phyloP scores from a whole-genome alignment of 2,888 invertebrate species.

The Apantesis nais region DNA sequence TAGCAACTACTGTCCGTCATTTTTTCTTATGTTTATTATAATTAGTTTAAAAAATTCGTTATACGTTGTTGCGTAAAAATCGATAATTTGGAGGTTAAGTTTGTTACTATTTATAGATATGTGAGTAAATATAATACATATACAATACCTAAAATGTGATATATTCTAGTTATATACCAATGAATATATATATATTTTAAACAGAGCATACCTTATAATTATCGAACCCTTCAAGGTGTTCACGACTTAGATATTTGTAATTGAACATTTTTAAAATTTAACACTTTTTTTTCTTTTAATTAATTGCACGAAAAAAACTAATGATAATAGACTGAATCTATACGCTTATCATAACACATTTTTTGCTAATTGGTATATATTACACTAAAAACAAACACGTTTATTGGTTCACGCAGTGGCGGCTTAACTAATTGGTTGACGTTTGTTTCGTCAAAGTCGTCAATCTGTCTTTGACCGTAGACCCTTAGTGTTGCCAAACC shows the following conservation, averaged over 20 bases:
- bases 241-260: conserved; percentile 91
- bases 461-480: conserved; percentile 2
- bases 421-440: conserved; percentile 14
- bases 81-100: conserved; percentile 61
- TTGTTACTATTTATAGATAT: conserved; percentile 14
- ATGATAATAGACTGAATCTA: conserved; percentile 16
- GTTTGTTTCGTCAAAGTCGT: conserved; percentile 11
- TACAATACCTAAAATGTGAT: not conserved
- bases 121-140: not conserved
- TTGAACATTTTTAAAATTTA: conserved; percentile 82
- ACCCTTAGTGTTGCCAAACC: not conserved
- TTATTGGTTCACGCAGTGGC: conserved; percentile 15
- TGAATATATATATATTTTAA: not conserved
- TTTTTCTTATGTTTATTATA: not conserved
- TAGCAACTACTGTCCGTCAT: not conserved
- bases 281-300: conserved; percentile 30
- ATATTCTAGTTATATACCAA: not conserved
- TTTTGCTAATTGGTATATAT: conserved; percentile 27
- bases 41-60: conserved; percentile 19
- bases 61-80: conserved; percentile 57
- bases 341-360: conserved; percentile 38
- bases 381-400: conserved; percentile 30
- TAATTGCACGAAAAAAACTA: conserved; percentile 25
- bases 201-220: conserved; percentile 91
- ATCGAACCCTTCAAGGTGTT: conserved; percentile 96